phyloP scores from a whole-genome alignment of 2,797 vertebrate genomes.

The Hemibagrus guttatus region DNA sequence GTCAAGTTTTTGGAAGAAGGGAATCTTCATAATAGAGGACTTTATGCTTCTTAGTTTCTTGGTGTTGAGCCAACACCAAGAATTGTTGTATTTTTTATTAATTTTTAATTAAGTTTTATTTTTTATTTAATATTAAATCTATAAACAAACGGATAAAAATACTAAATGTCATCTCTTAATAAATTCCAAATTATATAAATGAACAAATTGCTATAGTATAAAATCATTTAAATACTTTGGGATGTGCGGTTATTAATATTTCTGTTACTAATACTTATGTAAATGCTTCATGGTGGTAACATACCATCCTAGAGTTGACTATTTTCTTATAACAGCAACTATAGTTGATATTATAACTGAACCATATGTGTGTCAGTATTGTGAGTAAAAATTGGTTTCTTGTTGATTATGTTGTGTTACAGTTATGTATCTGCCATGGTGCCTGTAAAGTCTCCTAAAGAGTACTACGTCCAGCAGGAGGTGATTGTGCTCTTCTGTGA shows the following conservation, averaged over 20 bases:
- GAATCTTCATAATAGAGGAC: neutral
- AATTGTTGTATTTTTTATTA: no score
- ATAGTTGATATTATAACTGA: neutral
- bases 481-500: constrained; percentile 98
- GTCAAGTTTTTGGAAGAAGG: neutral
- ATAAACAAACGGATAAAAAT: neutral
- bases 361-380: neutral
- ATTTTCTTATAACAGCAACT: neutral
- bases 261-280: neutral
- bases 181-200: neutral
- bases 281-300: neutral
- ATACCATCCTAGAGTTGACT: neutral
- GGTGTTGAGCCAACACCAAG: no score
- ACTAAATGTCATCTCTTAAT: neutral
- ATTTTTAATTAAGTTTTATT: no score
- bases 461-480: constrained; percentile 97
- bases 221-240: neutral
- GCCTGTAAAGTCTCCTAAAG: constrained; percentile 96
- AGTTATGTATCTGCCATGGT: constrained; percentile 99
- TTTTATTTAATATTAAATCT: neutral
- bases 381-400: neutral
- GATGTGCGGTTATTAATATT: neutral
- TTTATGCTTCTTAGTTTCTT: neutral
- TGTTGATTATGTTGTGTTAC: constrained; percentile 21
- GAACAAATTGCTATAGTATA: neutral